Evolutionary conservation across 2,888 invertebrate species (phyloP), one percentile per base, ranked within the genome.

Genomic region (Orthosia gothica): DNA sequence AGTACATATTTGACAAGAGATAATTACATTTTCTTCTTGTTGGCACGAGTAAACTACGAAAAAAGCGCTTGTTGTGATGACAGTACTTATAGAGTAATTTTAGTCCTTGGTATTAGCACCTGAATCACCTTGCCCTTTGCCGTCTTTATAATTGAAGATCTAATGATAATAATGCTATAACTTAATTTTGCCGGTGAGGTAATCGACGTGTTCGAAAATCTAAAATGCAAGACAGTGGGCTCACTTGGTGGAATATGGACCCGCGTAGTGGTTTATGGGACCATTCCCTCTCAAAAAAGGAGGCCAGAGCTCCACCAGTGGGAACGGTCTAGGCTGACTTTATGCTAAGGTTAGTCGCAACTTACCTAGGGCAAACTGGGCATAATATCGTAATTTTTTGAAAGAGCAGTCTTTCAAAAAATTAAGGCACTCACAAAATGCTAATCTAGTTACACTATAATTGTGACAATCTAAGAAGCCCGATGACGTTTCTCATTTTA

Each of bases 21-120:
- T 65, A 72, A 79, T 79, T 50, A 54, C 45, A 26, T 67, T 70
- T 71, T 54, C 64, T 55, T 18, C 40, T 77, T 58, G 52, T 40
- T 45, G 70, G 59, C 54, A 55, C 0, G 40, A n/a, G 11, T 26
- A 16, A 40, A 40, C 40, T 9, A 23, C 54, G n/a, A 50, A 50
- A 71, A 78, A 16, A 16, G 11, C 11, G 5, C 9, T 0, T 26
- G 20, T 26, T 13, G 0, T 63, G n/a, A 40, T 2, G 13, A n/a
- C 1, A 45, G 50, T 49, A 57, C 18, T 12, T 9, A 49, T 13
- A 13, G 15, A 13, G 15, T 26, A 15, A 15, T 4, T 1, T 55
- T 47, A n/a, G 18, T 54, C 20, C 20, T 54, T 54, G 15, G 3
- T 12, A 16, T 3, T 12, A 2, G 9, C 5, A 55, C 20, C 20